Conservation (phyloP, 1,140 invertebrate species). For the Phymorhynchus buccinoides region DNA sequence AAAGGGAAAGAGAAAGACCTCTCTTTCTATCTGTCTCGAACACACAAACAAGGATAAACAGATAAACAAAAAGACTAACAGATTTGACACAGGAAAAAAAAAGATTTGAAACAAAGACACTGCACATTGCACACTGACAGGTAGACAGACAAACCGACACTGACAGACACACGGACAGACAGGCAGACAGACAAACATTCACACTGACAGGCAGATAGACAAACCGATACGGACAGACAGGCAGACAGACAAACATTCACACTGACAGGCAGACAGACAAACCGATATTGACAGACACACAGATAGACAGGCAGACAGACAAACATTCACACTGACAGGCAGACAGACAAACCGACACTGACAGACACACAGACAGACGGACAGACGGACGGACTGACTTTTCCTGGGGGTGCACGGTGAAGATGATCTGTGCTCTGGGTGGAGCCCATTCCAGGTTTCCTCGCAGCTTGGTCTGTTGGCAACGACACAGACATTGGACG, state of each 20-base stretch:
- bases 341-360: background rate
- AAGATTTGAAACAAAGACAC: background rate
- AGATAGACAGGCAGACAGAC: no score
- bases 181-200: background rate
- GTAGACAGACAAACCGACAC: background rate
- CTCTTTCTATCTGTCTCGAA: no score
- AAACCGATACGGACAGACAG: no score
- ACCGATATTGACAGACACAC: no score
- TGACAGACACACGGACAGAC: background rate
- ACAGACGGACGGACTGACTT: constrained; percentile 76
- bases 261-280: no score
- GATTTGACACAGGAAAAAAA: background rate
- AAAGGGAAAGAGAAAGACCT: no score
- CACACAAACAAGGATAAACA: no score
- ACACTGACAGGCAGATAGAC: no score
- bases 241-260: no score
- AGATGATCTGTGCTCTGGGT: constrained; percentile 88
- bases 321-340: background rate
- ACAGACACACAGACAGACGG: background rate
- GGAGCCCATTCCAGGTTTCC: constrained; percentile 89
- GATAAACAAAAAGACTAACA: background rate
- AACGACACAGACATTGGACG: background rate
- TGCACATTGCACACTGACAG: background rate
- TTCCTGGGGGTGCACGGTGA: constrained; percentile 82
- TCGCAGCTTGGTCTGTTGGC: constrained; percentile 76